Conservation (phyloP, 1,140 invertebrate genomes). For the Drosophila jambulina region DNA sequence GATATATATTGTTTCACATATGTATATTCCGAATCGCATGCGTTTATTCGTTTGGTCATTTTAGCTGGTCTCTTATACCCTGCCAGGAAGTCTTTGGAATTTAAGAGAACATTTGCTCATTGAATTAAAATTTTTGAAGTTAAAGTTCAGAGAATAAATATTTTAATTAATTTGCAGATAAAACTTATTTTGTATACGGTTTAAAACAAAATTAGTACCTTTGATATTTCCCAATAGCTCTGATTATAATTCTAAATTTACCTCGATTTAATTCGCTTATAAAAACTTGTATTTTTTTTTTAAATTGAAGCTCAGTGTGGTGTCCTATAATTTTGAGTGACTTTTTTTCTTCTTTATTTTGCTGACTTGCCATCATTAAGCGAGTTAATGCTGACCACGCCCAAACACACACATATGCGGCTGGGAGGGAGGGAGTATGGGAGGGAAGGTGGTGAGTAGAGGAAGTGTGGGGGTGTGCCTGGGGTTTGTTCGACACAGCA, state of each 20-base stretch:
- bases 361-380: conserved; percentile 19
- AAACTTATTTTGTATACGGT: not conserved
- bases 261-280: not conserved
- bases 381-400: conserved; percentile 34
- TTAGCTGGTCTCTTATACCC: not conserved
- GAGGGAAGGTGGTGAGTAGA: too few relatives aligned
- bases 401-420: conserved; percentile 17
- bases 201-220: too few relatives aligned
- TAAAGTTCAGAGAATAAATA: not conserved
- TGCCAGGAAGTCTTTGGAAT: not conserved
- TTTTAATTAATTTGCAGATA: not conserved
- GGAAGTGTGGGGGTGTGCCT: conserved; percentile 5
- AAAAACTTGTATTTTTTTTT: too few relatives aligned
- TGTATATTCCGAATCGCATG: conserved; percentile 12
- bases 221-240: too few relatives aligned
- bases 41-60: conserved; percentile 8
- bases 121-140: not conserved
- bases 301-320: not conserved
- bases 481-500: conserved; percentile 5
- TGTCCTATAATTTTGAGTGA: too few relatives aligned
- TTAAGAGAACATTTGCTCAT: not conserved
- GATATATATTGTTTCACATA: conserved; percentile 19
- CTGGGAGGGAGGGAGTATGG: not conserved
- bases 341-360: not conserved
- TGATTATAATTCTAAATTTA: too few relatives aligned